phyloP scores from a whole-genome alignment of 2,888 invertebrate genomes.

The Xestia c-nigrum region DNA sequence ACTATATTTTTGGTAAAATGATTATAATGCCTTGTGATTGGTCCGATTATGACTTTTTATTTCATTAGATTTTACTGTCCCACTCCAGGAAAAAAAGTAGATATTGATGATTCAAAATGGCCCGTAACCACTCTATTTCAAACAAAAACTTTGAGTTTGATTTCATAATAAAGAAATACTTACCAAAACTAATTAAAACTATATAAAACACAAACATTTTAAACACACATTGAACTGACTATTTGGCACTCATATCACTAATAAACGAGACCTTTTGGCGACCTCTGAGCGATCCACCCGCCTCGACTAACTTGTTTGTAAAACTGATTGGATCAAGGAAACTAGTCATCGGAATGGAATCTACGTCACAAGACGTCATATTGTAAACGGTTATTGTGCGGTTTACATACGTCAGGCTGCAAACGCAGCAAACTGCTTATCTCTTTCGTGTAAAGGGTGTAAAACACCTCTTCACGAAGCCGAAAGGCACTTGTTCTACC shows the following conservation, averaged over 20 bases:
- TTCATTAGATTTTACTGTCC: too few species aligned
- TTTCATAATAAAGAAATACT: neutral
- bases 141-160: neutral
- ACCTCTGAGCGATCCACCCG: neutral
- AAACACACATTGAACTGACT: neutral
- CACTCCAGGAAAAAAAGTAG: too few species aligned
- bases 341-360: neutral
- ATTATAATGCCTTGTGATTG: neutral
- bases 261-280: too few species aligned
- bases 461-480: too few species aligned
- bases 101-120: neutral
- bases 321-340: neutral
- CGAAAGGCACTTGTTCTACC: too few species aligned
- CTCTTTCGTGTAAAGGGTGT: too few species aligned
- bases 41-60: neutral
- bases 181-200: conserved; percentile 26
- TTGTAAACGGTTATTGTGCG: neutral
- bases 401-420: too few species aligned
- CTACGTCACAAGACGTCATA: neutral
- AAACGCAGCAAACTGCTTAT: too few species aligned
- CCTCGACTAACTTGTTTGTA: neutral
- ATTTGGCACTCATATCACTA: neutral
- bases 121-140: neutral
- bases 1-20: neutral
- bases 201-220: conserved; percentile 15